Evolutionary conservation across 2,113 vertebrate genomes (phyloP), one percentile per base, ranked within the genome.

Genomic region (Amphiprion ocellaris): DNA sequence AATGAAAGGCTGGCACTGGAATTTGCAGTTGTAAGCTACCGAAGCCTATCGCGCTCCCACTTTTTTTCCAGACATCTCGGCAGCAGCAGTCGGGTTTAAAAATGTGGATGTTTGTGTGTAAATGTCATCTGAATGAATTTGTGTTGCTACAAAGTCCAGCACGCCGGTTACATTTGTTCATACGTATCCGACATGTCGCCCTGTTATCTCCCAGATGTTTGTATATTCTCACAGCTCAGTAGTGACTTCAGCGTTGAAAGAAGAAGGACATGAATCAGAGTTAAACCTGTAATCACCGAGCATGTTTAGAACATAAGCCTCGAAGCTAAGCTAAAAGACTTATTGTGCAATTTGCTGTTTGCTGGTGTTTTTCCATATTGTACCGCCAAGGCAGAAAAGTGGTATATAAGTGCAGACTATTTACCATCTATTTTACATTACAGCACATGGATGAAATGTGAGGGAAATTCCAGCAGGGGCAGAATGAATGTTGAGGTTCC

Each of bases 381-480:
- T 37, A 10, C 33, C 33, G 33, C 33, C 33, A 10, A 37, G 33
- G 33, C 8, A 37, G 33, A 9, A 37, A 37, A 37, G 33, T 37
- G 33, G 7, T 7, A 10, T 2, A 37, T 37, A 37, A 37, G 33
- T 37, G 33, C 7, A 10, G 1, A 10, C 6, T 7, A 37, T 37
- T 37, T 9, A 37, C 56, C 53, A 62, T 4, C 37, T 46, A 69
- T 62, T 74, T 74, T 64, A 68, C 49, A 71, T 65, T 33, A 55
- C 3, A 41, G 73, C 44, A 52, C 4, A 44, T 67, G 5, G 79
- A 69, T 54, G 55, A 84, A 69, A 59, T 59, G 61, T 33, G 69
- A 47, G 84, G 84, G 71, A 81, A 83, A 87, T 75, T 91, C 72
- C 81, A 83, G 30, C 11, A 46, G 46, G 37, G 44, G 23, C 10